Evolutionary conservation across 2,113 vertebrate genomes (phyloP).

Genomic region (Python bivittatus): DNA sequence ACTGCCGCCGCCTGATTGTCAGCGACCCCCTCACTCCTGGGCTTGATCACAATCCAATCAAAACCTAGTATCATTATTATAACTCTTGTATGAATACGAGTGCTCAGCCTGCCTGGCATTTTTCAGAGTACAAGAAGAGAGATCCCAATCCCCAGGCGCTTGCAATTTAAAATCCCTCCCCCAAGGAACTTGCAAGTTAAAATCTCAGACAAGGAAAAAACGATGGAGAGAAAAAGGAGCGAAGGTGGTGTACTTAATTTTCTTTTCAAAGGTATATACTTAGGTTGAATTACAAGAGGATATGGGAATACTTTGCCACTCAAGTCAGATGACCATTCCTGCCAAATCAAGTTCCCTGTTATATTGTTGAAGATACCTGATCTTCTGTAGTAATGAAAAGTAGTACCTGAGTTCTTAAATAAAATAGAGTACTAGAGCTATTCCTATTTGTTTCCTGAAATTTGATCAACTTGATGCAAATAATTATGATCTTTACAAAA

Average conservation of each 20-base stretch:
- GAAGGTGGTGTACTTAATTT: background rate
- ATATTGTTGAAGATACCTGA: background rate
- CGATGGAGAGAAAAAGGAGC: background rate
- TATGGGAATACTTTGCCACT: background rate
- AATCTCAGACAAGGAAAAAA: background rate
- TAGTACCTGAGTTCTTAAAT: background rate
- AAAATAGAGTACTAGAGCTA: background rate
- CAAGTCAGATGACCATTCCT: background rate
- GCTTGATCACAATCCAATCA: background rate
- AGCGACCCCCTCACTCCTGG: background rate
- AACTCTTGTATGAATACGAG: background rate
- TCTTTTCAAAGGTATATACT: background rate
- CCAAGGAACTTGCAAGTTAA: background rate
- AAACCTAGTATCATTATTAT: background rate
- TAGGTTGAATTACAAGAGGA: background rate
- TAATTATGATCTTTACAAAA: background rate
- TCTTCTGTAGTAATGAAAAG: background rate
- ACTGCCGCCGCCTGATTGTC: background rate
- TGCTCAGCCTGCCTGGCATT: background rate
- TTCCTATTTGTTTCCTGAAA: background rate
- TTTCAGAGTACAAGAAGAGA: background rate
- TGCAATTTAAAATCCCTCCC: background rate
- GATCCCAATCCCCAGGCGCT: background rate
- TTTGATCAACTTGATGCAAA: background rate
- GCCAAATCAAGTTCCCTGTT: background rate